Base-by-base conservation (phyloP, 2,113 vertebrate species). In the Caloenas nicobarica region DNA sequence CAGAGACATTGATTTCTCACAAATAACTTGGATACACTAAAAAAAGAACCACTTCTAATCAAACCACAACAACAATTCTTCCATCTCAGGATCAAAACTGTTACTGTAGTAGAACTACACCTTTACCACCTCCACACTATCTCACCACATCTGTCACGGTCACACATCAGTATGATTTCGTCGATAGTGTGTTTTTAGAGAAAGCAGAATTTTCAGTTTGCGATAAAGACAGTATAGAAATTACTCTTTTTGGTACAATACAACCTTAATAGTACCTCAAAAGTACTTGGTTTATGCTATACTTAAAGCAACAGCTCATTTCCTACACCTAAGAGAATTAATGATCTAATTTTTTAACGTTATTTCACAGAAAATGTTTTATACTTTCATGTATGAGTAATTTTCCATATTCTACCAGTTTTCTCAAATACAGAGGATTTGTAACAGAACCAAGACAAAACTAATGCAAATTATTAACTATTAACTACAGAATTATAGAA, bases 291-390 rank as follows among this genome's bases (percentile, higher is more conserved):
- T 73, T 48, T 86, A 95, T 82, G 86, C 89, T 90, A 91, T 58
- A 79, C 66, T 94, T 89, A 88, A 95, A 97, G 86, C 85, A 96
- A 73, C 51, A 94, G 77, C 54, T 95, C 58, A 22, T 64, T 91
- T 89, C 57, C 93, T 93, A 62, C 91, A 86, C 73, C 89, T 93
- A 96, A 94, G 17, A 88, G 95, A 96, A 96, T 91, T 95, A 92
- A 96, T 88, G n/a, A 95, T 91, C 92, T 95, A 40, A 85, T 93
- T 96, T 88, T 95, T 62, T 57, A 91, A 94, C 71, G 83, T 86
- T 92, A 93, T 86, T 96, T 97, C 88, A 96, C 57, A 97, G 60
- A 96, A 94, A 91, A 97, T 42, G 29, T 95, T 93, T 85, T 76
- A 79, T 4, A 48, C 13, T 70, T 79, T 13, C 7, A 51, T 73